Evolutionary conservation across 2,113 vertebrate genomes (phyloP).

Genomic region (Bothrops jararaca): DNA sequence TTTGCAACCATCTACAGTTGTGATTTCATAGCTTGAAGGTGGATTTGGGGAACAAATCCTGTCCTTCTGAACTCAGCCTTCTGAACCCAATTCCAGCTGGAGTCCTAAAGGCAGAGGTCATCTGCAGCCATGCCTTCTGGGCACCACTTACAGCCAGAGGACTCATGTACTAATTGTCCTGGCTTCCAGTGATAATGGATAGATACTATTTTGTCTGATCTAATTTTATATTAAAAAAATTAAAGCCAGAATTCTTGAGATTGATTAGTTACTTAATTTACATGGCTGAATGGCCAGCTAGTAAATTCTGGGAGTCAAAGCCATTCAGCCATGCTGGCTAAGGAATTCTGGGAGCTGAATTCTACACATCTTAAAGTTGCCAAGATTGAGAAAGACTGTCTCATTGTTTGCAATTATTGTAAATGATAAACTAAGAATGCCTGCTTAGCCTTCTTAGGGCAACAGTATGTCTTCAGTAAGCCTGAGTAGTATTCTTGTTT

Average conservation of each 20-base stretch:
- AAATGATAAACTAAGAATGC: background rate
- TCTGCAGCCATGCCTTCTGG: background rate
- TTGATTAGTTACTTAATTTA: background rate
- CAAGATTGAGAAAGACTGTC: background rate
- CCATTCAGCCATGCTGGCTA: background rate
- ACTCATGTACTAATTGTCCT: background rate
- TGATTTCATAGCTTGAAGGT: background rate
- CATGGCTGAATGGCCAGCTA: no score
- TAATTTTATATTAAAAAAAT: background rate
- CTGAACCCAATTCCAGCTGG: background rate
- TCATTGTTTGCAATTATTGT: background rate
- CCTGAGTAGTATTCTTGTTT: background rate
- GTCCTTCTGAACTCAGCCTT: background rate
- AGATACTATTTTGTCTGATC: background rate
- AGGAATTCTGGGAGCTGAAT: background rate
- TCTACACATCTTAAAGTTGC: background rate
- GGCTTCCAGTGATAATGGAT: background rate
- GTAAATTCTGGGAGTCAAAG: no score
- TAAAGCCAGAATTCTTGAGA: background rate
- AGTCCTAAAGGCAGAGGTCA: background rate
- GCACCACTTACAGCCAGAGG: background rate
- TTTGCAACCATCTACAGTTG: background rate
- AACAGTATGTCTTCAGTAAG: background rate
- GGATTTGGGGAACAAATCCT: accelerated
- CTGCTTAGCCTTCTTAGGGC: background rate